Percentiles rank a stretch among this genome's conserved stretches.
Evolutionary conservation across 2,113 vertebrate genomes (phyloP).

Genomic region (Nothocercus nigrocapillus): DNA sequence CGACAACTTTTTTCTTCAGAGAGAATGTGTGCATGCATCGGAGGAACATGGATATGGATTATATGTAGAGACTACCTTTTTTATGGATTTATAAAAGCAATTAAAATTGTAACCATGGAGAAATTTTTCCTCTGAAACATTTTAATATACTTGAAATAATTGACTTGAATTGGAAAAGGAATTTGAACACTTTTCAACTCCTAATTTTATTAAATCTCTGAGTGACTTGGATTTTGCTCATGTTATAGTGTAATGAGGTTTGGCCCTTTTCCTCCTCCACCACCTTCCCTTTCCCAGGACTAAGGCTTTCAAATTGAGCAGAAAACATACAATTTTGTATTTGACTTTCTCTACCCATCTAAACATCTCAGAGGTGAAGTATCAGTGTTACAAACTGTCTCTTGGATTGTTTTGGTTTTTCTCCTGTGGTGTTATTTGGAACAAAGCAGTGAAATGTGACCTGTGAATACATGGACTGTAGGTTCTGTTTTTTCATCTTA

Average conservation of each 20-base stretch:
- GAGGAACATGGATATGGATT: constrained; percentile 56
- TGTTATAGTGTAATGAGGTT: constrained; percentile 61
- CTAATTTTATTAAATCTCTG: constrained; percentile 78
- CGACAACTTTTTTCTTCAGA: constrained; percentile 60
- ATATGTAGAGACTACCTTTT: constrained; percentile 64
- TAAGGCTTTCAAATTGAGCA: constrained; percentile 71
- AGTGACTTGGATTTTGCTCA: constrained; percentile 71
- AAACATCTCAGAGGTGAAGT: constrained; percentile 56
- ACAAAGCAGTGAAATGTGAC: constrained; percentile 61
- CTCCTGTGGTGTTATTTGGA: constrained; percentile 59
- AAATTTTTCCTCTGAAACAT: constrained; percentile 77
- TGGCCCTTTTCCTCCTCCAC: constrained; percentile 43
- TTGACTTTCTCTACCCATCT: constrained; percentile 53
- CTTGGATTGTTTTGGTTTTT: constrained; percentile 65
- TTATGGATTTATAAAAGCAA: constrained; percentile 76
- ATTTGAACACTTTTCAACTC: constrained; percentile 77
- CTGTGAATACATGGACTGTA: constrained; percentile 41
- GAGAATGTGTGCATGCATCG: constrained; percentile 54
- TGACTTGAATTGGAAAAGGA: constrained; percentile 76
- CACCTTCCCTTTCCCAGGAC: constrained; percentile 56
- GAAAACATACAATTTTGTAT: constrained; percentile 53
- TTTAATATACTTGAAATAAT: constrained; percentile 83
- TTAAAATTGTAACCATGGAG: constrained; percentile 76
- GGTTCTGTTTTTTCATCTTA: constrained; percentile 65
- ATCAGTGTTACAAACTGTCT: constrained; percentile 75